These are phyloP conservation scores for Aldrovandia affinis DNA, from an alignment of 2,797 vertebrate genomes.

Conservation along the genomic window DNA sequence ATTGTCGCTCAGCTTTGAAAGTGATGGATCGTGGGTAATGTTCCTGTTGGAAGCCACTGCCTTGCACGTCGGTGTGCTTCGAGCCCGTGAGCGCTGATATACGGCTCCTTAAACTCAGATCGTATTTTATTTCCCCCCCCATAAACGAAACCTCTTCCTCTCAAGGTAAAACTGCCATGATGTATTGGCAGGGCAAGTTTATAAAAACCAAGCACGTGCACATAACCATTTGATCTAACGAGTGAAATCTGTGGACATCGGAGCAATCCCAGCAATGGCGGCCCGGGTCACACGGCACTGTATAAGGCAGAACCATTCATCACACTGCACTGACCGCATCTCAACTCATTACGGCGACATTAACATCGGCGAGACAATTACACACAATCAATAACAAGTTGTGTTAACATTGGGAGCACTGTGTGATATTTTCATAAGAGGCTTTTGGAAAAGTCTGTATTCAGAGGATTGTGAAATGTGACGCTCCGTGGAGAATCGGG, in stretches of 20 bases:
- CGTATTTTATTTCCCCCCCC: not conserved
- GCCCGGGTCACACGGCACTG: not conserved
- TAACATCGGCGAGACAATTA: not conserved
- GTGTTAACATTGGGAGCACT: no score
- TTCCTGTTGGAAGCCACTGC: not conserved
- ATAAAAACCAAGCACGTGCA: not conserved
- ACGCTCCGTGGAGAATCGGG: conserved; percentile 61
- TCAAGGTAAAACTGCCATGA: not conserved
- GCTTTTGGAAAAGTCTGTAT: not conserved
- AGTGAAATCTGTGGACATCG: not conserved
- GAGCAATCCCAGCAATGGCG: not conserved
- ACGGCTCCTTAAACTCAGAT: not conserved
- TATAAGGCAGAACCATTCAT: not conserved
- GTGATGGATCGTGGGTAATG: not conserved
- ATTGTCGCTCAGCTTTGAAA: not conserved
- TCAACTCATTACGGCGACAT: not conserved
- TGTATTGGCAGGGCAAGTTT: not conserved
- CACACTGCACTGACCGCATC: not conserved
- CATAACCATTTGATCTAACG: not conserved
- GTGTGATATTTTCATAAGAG: not conserved
- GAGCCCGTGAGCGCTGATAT: not conserved
- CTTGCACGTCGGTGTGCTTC: not conserved
- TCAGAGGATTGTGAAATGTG: not conserved
- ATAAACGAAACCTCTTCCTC: no score
- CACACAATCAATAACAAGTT: not conserved